Base-by-base conservation (phyloP, 2,797 vertebrate genomes). In the Ctenopoma kingsleyae region DNA sequence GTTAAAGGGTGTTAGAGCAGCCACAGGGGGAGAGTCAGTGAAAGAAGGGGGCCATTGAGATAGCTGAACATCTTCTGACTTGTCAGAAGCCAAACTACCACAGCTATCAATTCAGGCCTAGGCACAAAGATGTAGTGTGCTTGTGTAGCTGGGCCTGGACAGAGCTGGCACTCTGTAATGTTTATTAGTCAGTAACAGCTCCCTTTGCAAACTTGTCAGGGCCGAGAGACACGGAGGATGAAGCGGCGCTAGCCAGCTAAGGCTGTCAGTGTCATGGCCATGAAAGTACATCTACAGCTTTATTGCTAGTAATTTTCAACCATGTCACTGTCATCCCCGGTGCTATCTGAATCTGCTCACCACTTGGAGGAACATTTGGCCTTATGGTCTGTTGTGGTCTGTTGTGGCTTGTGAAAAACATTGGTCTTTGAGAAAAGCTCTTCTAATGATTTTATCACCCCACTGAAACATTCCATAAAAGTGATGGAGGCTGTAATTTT, bases 101-200 rank as follows among this genome's bases (percentile, higher is more conserved):
- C 74, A 76, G 71, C 74, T 82, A 81, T 84, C 84, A 87, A 89
- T 90, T 87, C 82, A 88, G 27, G 55, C 58, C 63, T 4, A 49
- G 56, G 60, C 40, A 88, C 81, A 91, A 88, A 86, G 89, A 74
- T 38, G 57, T 74, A 67, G 78, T 87, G 86, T 88, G 82, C 84
- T 81, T 63, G 23, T 52, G 65, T 54, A 51, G 71, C 56, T 46
- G 6, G 44, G 36, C 63, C 74, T 54, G 56, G 68, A 43, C 56
- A 54, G 63, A 78, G 73, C 72, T 74, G 70, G 61, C 71, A 32
- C 58, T 61, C 8, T 30, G 46, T 65, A 41, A 58, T 76, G 67
- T 87, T 90, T 86, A 81, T 71, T 67, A 78, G 72, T 67, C 67
- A 71, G 70, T 75, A 83, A 80, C 67, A 70, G 78, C 71, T 71